Evolutionary conservation across 2,888 invertebrate species (phyloP), one percentile per base, ranked within the genome.

Genomic region (Bellardia bayeri): DNA sequence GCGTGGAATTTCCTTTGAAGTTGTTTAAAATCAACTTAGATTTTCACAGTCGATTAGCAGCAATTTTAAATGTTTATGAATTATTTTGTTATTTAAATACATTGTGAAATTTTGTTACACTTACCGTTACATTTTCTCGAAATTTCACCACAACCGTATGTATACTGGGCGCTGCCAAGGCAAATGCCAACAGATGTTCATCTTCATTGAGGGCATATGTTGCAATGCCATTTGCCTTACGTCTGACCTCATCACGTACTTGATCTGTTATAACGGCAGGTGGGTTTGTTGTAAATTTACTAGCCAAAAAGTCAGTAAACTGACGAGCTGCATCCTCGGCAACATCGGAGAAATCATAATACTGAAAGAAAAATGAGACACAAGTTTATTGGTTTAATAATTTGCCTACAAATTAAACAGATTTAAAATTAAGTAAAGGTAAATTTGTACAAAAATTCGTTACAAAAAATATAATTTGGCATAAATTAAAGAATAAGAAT

Each of bases 91-190:
- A 30, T 9, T 66, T 68, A 61, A 56, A 49, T 45, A 42, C 13
- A 58, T 58, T 23, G 37, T 40, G 5, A 14, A 30, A 6, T 49
- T 51, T n/a, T 13, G 9, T 54, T 30, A 42, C 8, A 90, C 91
- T 89, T 90, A 94, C 93, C 91, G 94, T 93, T 89, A 94, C 92
- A 89, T 93, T 93, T 89, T 93, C 93, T 87, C 93, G 92, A 91
- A 94, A 94, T 90, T 93, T 93, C 84, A 94, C 93, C 89, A 94
- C 94, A 85, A 94, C 94, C 78, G 94, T 91, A 90, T 93, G 93
- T 89, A 93, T 92, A 83, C 91, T 92, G 68, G 94, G 94, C 69
- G 94, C 94, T 83, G 94, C 94, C 71, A 94, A 92, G 63, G 94
- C 94, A 90, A 94, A 93, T 23, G 94, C 94, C 90, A 94, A 88